Evolutionary conservation across 2,113 vertebrate genomes (phyloP).

Genomic region (Phoenicopterus ruber): DNA sequence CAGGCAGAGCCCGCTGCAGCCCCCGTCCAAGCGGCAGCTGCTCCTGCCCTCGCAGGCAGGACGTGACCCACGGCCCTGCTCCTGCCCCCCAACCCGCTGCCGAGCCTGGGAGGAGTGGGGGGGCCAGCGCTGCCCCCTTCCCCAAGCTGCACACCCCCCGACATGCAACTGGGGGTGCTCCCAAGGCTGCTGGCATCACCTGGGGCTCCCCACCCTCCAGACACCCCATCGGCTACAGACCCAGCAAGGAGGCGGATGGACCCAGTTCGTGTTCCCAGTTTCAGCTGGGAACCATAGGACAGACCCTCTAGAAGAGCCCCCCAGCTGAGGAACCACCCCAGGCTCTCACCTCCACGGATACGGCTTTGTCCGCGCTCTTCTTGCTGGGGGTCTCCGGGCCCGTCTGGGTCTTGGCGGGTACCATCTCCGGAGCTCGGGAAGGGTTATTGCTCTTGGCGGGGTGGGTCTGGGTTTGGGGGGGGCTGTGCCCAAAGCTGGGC

Average conservation of each 20-base stretch:
- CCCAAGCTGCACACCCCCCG: accelerated
- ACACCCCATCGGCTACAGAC: neutral
- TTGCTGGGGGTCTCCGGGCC: slow-evolving; percentile 83
- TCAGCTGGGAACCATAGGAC: neutral
- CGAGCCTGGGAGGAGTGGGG: accelerated
- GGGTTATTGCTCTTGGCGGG: slow-evolving; percentile 78
- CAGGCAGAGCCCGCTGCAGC: neutral
- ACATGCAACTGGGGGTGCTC: accelerated
- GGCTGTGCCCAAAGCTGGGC: slow-evolving; percentile 59
- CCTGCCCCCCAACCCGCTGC: neutral
- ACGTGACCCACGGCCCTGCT: neutral
- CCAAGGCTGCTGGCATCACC: neutral
- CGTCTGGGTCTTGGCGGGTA: slow-evolving; percentile 81
- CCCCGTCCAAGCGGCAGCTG: accelerated
- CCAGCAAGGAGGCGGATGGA: neutral
- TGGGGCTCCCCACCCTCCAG: neutral
- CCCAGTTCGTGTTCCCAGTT: neutral
- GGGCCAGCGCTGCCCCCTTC: accelerated
- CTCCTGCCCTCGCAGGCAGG: neutral
- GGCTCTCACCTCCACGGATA: slow-evolving; percentile 84
- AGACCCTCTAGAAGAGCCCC: neutral
- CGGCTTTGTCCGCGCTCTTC: slow-evolving; percentile 83
- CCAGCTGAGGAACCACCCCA: neutral
- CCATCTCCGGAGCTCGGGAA: slow-evolving; percentile 57
- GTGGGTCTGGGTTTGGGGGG: slow-evolving; percentile 62